Evolutionary conservation across 2,113 vertebrate genomes (phyloP), one percentile per base, ranked within the genome.

Genomic region (Anas platyrhynchos): DNA sequence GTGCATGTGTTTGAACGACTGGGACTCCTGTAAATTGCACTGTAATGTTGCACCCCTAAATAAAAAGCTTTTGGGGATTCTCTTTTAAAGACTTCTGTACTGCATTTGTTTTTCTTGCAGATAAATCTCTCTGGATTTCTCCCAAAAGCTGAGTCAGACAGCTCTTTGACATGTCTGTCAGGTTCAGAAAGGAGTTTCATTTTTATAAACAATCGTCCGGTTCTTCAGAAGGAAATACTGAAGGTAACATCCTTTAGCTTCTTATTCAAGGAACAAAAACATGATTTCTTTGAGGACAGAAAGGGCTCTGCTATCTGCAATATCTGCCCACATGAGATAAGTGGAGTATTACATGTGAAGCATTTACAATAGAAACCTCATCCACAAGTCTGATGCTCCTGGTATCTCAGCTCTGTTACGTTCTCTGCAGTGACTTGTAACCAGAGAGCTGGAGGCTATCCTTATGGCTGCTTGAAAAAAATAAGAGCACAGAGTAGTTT

Each of bases 161-260:
- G 88, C 65, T 97, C 96, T 73, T 96, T 98, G 29, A 99, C 98
- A 67, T 99, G 98, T 95, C 98, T 98, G 76, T 98, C 98, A 38
- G 98, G 96, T 76, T 97, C 98, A 71, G 99, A 99, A 92, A 99
- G 97, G 97, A 99, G 98, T 44, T 99, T 99, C 50, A 91, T 99
- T 89, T 99, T 98, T 91, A 96, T 99, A 93, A 99, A 99, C 84
- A 97, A 96, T 86, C 98, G 99, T 43, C 99, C 99, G 7, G 96
- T 99, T 89, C 98, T 98, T 89, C 98, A 98, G 23, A 99, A 99
- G 97, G 99, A 99, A n/a, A 98, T 99, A 82, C 96, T 99, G 86
- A 99, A 99, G 99, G 99, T 99, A 98, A 86, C 79, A n/a, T 55
- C 4, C 18, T 94, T 61, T 65, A 62, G 6, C 34, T 83, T 93